Conservation (phyloP, 1,140 invertebrate genomes). For the Dufourea novaeangliae region DNA sequence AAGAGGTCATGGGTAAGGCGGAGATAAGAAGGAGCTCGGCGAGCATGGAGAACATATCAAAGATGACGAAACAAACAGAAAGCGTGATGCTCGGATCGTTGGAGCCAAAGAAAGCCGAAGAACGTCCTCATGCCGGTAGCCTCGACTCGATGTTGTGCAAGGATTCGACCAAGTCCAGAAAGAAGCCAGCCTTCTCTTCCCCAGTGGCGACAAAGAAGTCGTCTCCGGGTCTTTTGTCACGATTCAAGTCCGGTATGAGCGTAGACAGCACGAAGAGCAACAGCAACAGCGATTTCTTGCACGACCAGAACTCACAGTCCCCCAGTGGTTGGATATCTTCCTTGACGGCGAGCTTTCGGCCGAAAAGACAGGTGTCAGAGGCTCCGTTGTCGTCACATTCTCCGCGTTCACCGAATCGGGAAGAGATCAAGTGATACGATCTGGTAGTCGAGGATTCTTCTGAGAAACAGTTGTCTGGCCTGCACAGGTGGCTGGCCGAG, state of each 20-base stretch:
- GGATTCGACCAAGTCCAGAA: constrained; percentile 65
- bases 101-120: constrained; percentile 74
- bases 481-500: constrained; percentile 74
- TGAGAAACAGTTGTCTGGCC: constrained; percentile 56
- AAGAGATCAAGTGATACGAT: constrained; percentile 78
- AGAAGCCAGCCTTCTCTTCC: constrained; percentile 71
- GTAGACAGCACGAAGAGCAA: constrained; percentile 77
- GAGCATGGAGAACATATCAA: constrained; percentile 80
- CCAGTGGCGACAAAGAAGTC: constrained; percentile 74
- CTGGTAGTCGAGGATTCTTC: constrained; percentile 65
- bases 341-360: constrained; percentile 78
- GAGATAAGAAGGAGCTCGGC: constrained; percentile 79
- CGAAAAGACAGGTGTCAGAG: constrained; percentile 71
- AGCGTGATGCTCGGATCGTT: constrained; percentile 65
- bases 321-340: constrained; percentile 78
- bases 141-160: constrained; percentile 79
- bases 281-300: constrained; percentile 77
- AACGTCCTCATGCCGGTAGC: constrained; percentile 75
- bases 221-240: constrained; percentile 73
- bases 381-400: constrained; percentile 59
- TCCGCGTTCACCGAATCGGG: constrained; percentile 63
- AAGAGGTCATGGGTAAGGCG: constrained; percentile 72
- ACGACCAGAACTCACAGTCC: constrained; percentile 71
- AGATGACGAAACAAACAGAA: constrained; percentile 77
- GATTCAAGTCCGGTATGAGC: constrained; percentile 79